Percentiles rank a stretch among this genome's conserved stretches.
Conservation (phyloP, 2,113 vertebrate genomes). For the Platysteira castanea region DNA sequence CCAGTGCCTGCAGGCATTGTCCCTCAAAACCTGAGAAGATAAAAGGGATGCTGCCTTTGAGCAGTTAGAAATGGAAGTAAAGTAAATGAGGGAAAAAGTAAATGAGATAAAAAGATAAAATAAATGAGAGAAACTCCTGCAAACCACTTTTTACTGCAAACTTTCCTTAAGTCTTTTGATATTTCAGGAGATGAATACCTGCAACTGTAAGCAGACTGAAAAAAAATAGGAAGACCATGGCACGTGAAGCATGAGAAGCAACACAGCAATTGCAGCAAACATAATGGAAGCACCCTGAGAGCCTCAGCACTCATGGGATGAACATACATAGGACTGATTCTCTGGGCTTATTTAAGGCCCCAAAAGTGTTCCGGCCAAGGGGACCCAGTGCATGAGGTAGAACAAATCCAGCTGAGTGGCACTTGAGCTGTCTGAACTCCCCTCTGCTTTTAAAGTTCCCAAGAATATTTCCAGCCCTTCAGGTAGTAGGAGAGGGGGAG, state of each 20-base stretch:
- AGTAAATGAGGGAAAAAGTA: too few species aligned
- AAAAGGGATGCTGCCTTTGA: neutral
- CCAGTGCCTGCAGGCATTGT: neutral
- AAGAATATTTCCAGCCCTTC: neutral
- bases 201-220: neutral
- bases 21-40: neutral
- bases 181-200: neutral
- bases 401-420: constrained; percentile 16
- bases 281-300: neutral
- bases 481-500: neutral
- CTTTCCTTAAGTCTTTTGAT: neutral
- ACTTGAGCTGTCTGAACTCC: neutral
- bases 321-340: neutral
- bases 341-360: rapidly evolving
- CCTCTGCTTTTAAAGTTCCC: neutral
- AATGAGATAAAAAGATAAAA: too few species aligned
- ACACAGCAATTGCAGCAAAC: neutral
- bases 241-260: neutral
- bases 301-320: neutral
- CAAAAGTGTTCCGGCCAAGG: rapidly evolving
- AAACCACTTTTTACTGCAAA: neutral
- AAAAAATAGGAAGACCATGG: neutral
- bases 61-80: neutral
- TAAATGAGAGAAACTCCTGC: neutral
- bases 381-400: neutral